Conservation (phyloP, 2,888 invertebrate species). For the Diarsia dahlii region DNA sequence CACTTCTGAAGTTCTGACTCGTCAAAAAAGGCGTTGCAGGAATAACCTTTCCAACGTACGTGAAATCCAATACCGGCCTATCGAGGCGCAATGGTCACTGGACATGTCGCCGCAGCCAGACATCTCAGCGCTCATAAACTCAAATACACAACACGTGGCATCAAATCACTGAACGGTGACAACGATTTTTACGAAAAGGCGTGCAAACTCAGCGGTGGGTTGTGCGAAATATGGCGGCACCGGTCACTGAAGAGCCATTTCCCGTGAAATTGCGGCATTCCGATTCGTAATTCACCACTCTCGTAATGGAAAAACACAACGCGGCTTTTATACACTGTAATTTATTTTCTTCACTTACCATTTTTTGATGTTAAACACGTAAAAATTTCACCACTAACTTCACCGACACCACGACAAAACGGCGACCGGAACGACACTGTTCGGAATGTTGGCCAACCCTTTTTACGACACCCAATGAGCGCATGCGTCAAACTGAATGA, state of each 20-base stretch:
- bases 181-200: conserved; percentile 87
- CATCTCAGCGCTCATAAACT: conserved; percentile 64
- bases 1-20: conserved; percentile 65
- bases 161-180: conserved; percentile 89
- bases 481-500: conserved; percentile 88
- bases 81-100: conserved; percentile 66
- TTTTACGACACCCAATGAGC: conserved; percentile 85
- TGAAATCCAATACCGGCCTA: conserved; percentile 89
- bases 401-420: conserved; percentile 89
- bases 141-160: conserved; percentile 88
- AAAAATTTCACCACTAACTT: conserved; percentile 89
- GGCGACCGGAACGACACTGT: conserved; percentile 90
- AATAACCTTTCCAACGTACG: conserved; percentile 85
- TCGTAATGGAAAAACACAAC: conserved; percentile 76
- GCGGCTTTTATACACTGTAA: conserved; percentile 80
- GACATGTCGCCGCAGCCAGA: conserved; percentile 62
- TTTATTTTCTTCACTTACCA: conserved; percentile 89
- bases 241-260: conserved; percentile 82
- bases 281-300: conserved; percentile 71
- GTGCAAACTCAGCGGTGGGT: conserved; percentile 87
- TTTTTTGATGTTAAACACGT: conserved; percentile 90
- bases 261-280: conserved; percentile 79
- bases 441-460: conserved; percentile 87
- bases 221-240: conserved; percentile 91
- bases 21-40: conserved; percentile 89